Conservation (phyloP, 2,888 invertebrate species). For the Napeogenes inachia region DNA sequence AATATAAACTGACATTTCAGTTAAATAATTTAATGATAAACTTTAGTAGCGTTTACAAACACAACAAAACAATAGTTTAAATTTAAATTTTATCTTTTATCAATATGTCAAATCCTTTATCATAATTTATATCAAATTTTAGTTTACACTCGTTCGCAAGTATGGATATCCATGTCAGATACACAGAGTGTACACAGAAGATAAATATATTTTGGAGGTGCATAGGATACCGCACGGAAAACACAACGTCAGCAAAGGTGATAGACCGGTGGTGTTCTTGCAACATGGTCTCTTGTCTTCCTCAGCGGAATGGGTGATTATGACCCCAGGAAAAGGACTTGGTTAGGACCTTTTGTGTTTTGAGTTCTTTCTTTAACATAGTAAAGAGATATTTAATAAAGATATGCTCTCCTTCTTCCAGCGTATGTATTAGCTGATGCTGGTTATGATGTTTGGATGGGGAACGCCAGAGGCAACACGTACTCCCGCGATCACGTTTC, state of each 20-base stretch:
- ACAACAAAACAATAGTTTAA: no score
- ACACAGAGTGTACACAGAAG: conserved; percentile 84
- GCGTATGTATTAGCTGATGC: conserved; percentile 82
- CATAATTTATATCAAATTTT: conserved; percentile 13
- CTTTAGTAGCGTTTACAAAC: no score
- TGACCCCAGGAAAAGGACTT: conserved; percentile 80
- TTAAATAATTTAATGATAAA: no score
- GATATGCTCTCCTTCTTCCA: conserved; percentile 45
- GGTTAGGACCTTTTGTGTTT: conserved; percentile 42
- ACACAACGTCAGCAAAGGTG: conserved; percentile 33
- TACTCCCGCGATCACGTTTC: conserved; percentile 81
- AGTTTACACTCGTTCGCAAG: conserved; percentile 63
- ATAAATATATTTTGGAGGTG: conserved; percentile 87
- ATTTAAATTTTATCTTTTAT: no score
- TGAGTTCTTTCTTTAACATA: no score
- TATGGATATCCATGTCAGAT: conserved; percentile 85
- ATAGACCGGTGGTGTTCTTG: conserved; percentile 79
- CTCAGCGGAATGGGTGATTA: conserved; percentile 87
- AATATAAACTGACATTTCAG: no score
- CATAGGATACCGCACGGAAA: conserved; percentile 85
- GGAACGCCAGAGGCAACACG: conserved; percentile 89
- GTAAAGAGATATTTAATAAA: no score
- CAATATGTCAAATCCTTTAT: neutral
- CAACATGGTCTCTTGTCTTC: conserved; percentile 90
- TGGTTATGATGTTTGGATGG: conserved; percentile 90